A percentile compares a stretch with the other conserved stretches of the same genome.
Conservation (phyloP, 2,797 vertebrate genomes). For the Oreochromis grahami region DNA sequence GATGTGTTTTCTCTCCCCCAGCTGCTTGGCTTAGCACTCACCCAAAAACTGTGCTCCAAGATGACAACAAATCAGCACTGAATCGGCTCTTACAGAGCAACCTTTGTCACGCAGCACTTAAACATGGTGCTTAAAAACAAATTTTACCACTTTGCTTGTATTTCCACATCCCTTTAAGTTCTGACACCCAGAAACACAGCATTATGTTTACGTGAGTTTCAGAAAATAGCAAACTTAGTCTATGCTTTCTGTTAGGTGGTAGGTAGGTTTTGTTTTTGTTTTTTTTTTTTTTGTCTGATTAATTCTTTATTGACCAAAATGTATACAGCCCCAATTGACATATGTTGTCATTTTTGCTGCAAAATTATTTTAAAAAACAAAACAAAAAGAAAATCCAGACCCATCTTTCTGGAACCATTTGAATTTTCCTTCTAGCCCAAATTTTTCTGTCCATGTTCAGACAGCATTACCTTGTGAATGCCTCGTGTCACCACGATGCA, state of each 20-base stretch:
- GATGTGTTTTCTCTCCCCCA: constrained; percentile 38
- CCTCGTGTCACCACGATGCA: not conserved
- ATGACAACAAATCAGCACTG: constrained; percentile 41
- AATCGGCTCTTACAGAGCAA: constrained; percentile 6
- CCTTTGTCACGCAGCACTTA: constrained; percentile 22
- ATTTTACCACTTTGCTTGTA: constrained; percentile 19
- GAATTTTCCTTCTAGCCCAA: not conserved
- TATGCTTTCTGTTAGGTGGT: not conserved
- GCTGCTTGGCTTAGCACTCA: constrained; percentile 39
- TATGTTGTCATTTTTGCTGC: not conserved
- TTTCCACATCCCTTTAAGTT: constrained; percentile 22
- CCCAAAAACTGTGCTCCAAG: constrained; percentile 15
- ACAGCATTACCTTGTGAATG: not conserved
- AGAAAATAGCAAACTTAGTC: not conserved
- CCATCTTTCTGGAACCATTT: not conserved
- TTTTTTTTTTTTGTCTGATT: not conserved
- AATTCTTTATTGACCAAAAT: not conserved
- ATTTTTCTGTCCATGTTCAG: not conserved
- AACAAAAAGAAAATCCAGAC: not conserved
- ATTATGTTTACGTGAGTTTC: not conserved
- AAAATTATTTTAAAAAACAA: not conserved
- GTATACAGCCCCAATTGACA: not conserved
- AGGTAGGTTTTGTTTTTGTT: not conserved
- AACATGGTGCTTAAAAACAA: constrained; percentile 1
- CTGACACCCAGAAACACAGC: not conserved